A percentile compares a stretch with the other conserved stretches of the same genome.
These are phyloP conservation scores for Candoia aspera DNA, from an alignment of 2,113 vertebrate species.

Conservation along the genomic window DNA sequence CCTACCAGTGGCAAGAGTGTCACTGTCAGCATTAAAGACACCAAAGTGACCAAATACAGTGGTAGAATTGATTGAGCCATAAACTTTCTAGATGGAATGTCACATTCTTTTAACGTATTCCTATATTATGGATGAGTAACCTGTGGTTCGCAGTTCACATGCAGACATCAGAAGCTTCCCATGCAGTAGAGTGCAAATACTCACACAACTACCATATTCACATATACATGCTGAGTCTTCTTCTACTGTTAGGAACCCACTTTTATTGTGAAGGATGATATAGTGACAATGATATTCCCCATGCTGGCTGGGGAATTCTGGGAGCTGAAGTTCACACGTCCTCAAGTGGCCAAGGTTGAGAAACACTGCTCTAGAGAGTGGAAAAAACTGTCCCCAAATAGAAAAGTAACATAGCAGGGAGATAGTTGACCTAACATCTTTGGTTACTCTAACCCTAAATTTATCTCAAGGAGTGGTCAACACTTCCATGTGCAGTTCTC, in stretches of 20 bases:
- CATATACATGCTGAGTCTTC: background rate
- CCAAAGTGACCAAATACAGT: background rate
- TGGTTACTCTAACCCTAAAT: background rate
- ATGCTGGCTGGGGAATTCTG: background rate
- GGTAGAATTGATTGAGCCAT: background rate
- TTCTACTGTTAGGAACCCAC: background rate
- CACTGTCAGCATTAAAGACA: background rate
- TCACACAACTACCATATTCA: background rate
- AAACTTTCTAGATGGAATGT: background rate
- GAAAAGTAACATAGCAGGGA: background rate
- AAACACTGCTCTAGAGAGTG: background rate
- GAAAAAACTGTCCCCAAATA: background rate
- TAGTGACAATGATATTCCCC: background rate
- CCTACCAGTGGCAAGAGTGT: background rate
- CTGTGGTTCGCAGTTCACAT: background rate
- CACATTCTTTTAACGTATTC: background rate
- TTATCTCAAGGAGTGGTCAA: background rate
- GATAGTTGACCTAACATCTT: background rate
- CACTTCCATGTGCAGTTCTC: background rate
- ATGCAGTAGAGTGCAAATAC: background rate
- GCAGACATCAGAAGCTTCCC: background rate
- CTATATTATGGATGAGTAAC: background rate
- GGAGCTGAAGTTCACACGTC: background rate
- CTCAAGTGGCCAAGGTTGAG: background rate
- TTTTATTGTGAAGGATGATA: background rate